Evolutionary conservation across 2,888 invertebrate species (phyloP), one percentile per base, ranked within the genome.

Genomic region (Lasioglossum figueresi): DNA sequence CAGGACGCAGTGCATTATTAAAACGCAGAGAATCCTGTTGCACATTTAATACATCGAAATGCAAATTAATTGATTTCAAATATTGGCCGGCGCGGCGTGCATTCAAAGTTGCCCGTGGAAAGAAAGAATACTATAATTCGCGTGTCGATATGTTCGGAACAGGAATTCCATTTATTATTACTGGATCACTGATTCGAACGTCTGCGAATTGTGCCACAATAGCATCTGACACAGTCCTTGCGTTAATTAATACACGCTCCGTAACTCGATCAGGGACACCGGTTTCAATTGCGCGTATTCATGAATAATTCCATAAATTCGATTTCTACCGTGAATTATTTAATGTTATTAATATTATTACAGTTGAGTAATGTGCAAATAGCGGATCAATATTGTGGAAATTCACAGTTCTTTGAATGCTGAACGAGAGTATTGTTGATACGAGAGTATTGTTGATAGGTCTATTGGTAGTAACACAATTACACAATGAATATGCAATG

Each of bases 191-290:
- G 37, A 83, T 81, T 52, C 31, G 12, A 8, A 16, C n/a, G 56
- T n/a, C 63, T 76, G 48, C n/a, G 34, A 81, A 83, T 76, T 76
- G 63, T 43, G 8, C 71, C 43, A 76, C 71, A 48, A 40, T 83
- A 40, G 63, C 63, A 82, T 79, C 73, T 79, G 56, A 79, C 82
- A 74, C 74, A 45, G 43, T 82, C 45, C 80, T 70, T 68, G 68
- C 82, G 82, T 59, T 77, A 74, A 83, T 82, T 83, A 73, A 82
- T 45, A 40, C 73, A 68, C 52, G 27, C 48, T 37, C 66, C 10
- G 66, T 76, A 81, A 80, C 48, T 82, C 74, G 82, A 74, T 80
- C 82, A 75, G 43, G 82, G 73, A 40, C 72, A 37, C 14, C 43
- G 34, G 48, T 63, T 70, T 76, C 45, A 71, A 71, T 37, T 37